A percentile compares a stretch with the other conserved stretches of the same genome.
Evolutionary conservation across 2,113 vertebrate genomes (phyloP).

Genomic region (Menidia beryllina): DNA sequence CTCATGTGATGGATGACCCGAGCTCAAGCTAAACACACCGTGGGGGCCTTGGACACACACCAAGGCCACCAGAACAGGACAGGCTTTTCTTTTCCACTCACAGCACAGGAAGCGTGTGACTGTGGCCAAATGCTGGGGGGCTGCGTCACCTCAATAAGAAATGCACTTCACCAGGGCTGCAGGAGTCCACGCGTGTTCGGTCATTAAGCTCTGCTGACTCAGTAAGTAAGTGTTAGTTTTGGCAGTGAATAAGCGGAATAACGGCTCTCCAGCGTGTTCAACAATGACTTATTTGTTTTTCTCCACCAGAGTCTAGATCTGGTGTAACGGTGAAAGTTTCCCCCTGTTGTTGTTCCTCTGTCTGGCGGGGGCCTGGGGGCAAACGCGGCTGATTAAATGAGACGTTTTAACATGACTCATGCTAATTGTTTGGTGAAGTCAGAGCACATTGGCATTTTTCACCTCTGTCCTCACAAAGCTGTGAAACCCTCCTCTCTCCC

Average conservation of each 20-base stretch:
- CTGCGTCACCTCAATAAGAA: conserved; percentile 11
- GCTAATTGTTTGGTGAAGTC: conserved; percentile 50
- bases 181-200: conserved; percentile 28
- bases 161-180: conserved; percentile 1
- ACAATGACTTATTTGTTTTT: conserved; percentile 76
- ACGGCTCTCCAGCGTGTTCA: conserved; percentile 32
- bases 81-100: neutral
- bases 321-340: conserved; percentile 42
- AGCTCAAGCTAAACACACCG: conserved; percentile 62
- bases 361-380: conserved; percentile 38
- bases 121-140: conserved; percentile 53
- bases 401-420: conserved; percentile 64
- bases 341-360: conserved; percentile 51
- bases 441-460: conserved; percentile 47
- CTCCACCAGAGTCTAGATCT: conserved; percentile 40
- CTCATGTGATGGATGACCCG: conserved; percentile 68
- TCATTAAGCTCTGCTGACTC: conserved; percentile 27
- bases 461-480: conserved; percentile 33
- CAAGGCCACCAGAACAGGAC: conserved; percentile 59
- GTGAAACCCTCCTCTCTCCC: conserved; percentile 41
- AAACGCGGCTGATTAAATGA: conserved; percentile 68
- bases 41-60: conserved; percentile 61
- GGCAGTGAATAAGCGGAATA: conserved; percentile 52
- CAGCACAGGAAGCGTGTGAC: conserved; percentile 36
- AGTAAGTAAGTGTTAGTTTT: conserved; percentile 60